phyloP scores from a whole-genome alignment of 2,888 invertebrate species.

The Bellardia pandia region DNA sequence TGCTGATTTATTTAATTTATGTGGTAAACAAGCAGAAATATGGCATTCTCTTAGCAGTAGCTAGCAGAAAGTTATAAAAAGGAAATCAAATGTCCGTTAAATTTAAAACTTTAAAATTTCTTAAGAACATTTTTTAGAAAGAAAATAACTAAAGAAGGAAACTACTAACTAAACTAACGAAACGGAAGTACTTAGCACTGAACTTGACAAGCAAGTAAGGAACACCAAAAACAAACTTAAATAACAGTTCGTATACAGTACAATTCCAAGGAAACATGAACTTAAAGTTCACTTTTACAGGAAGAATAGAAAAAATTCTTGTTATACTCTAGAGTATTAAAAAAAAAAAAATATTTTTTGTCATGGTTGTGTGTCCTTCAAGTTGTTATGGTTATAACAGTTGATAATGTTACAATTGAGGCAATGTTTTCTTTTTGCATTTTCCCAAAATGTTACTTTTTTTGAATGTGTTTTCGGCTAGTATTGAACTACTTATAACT shows the following conservation, averaged over 20 bases:
- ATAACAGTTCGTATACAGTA: background rate
- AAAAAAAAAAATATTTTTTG: too few relatives aligned
- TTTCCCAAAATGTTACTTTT: background rate
- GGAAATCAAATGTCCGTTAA: conserved; percentile 68
- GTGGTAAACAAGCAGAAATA: background rate
- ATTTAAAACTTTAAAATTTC: conserved; percentile 24
- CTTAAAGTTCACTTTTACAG: background rate
- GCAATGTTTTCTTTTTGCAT: conserved; percentile 14
- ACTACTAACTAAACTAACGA: conserved; percentile 23
- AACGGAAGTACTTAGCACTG: conserved; percentile 47
- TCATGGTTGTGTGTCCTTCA: too few relatives aligned
- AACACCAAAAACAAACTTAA: conserved; percentile 17
- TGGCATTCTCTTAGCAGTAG: background rate
- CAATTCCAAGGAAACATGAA: background rate
- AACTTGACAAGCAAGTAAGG: conserved; percentile 50
- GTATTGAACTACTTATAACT: too few relatives aligned
- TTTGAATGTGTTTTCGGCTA: background rate
- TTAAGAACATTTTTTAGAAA: background rate
- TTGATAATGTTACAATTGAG: conserved; percentile 43
- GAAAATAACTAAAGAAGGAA: conserved; percentile 4
- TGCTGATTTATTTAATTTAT: conserved; percentile 30
- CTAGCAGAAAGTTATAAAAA: background rate
- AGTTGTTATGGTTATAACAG: background rate
- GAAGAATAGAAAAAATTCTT: background rate
- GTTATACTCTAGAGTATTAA: too few relatives aligned